These are phyloP conservation scores for Ophioninae sp. DNA, from an alignment of 2,888 invertebrate species.

Conservation along the genomic window DNA sequence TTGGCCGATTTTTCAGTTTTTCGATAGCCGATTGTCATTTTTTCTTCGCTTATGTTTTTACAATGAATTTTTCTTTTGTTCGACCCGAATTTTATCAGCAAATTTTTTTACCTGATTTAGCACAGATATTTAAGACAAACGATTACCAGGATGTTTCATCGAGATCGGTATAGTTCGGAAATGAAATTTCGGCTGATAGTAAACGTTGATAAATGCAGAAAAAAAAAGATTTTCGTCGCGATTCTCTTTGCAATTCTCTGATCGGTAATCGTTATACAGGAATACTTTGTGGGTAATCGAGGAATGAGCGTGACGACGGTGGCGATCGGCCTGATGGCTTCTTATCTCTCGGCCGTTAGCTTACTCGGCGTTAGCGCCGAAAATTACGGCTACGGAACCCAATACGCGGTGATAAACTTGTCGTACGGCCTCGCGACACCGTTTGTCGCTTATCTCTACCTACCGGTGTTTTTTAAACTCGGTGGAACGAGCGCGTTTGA, in stretches of 20 bases:
- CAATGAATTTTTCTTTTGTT: too few species aligned
- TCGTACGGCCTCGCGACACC: constrained; percentile 91
- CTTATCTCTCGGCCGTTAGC: constrained; percentile 95
- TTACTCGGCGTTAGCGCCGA: constrained; percentile 93
- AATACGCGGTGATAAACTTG: constrained; percentile 91
- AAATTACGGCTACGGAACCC: constrained; percentile 91
- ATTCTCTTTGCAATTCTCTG: not conserved
- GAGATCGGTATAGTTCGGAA: too few species aligned
- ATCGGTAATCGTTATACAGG: constrained; percentile 81
- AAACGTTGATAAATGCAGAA: too few species aligned
- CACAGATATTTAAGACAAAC: too few species aligned
- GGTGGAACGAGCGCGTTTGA: constrained; percentile 93
- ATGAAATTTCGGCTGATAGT: too few species aligned
- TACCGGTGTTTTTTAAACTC: constrained; percentile 92
- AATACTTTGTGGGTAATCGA: constrained; percentile 91
- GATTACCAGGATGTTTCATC: too few species aligned
- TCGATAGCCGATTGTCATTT: too few species aligned
- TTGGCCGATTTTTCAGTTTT: too few species aligned
- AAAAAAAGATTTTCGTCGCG: too few species aligned
- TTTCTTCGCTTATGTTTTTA: too few species aligned
- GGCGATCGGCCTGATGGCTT: constrained; percentile 93
- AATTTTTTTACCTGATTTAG: too few species aligned
- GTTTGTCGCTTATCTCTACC: constrained; percentile 88
- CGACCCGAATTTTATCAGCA: too few species aligned
- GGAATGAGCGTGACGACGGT: constrained; percentile 91